Evolutionary conservation across 2,113 vertebrate species (phyloP).

Genomic region (Anthoscopus minutus): DNA sequence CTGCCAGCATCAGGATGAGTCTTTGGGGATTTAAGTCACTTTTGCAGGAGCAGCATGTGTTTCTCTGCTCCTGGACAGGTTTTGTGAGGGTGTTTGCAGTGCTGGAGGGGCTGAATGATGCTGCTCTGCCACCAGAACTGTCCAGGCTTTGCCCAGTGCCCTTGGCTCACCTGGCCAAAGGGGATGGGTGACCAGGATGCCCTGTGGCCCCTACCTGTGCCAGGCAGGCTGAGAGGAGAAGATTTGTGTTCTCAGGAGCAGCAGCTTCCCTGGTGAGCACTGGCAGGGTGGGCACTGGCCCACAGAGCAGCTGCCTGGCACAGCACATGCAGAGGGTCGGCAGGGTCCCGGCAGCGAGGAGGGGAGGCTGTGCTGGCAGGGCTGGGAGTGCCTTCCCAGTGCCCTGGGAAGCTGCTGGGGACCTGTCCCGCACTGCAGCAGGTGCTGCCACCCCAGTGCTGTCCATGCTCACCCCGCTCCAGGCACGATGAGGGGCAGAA

Average conservation of each 20-base stretch:
- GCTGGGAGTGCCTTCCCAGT: no score
- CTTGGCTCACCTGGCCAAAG: background rate
- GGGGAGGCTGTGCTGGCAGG: background rate
- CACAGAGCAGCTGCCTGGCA: background rate
- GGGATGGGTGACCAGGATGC: accelerated
- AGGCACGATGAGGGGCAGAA: background rate
- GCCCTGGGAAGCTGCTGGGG: background rate
- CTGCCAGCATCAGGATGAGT: background rate
- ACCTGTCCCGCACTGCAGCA: background rate
- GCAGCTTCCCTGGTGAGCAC: background rate
- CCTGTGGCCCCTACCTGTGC: background rate
- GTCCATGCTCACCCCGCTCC: accelerated
- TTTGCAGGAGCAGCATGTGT: background rate
- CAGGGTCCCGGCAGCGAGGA: accelerated
- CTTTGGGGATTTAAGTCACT: background rate
- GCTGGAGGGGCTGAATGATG: background rate
- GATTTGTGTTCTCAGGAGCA: background rate
- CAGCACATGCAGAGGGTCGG: background rate
- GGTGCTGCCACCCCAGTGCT: background rate
- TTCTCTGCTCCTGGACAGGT: background rate
- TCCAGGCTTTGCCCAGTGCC: background rate
- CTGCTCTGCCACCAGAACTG: background rate
- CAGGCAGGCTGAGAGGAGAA: accelerated
- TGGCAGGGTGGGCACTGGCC: background rate
- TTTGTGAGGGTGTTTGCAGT: background rate